These are phyloP conservation scores for Pheosia tremula DNA, from an alignment of 2,888 invertebrate genomes.

Conservation along the genomic window DNA sequence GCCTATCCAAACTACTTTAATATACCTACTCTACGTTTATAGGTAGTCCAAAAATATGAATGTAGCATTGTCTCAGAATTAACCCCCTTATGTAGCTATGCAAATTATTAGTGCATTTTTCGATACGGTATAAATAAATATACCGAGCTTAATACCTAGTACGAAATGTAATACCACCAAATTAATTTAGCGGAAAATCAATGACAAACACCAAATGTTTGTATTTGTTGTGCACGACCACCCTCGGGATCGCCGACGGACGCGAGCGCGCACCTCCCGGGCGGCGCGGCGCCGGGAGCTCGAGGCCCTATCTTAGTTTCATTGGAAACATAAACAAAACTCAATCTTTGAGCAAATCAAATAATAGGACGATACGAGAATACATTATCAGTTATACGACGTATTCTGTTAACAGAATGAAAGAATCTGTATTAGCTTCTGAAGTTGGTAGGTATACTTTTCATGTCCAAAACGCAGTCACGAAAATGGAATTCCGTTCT, in stretches of 20 bases:
- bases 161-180: conserved; percentile 56
- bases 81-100: too few species aligned
- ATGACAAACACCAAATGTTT: conserved; percentile 76
- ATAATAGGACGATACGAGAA: conserved; percentile 50
- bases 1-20: not conserved
- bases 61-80: not conserved
- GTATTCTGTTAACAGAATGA: not conserved
- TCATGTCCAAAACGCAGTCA: too few species aligned
- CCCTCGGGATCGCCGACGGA: conserved; percentile 57
- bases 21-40: too few species aligned
- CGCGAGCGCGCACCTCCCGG: conserved; percentile 34
- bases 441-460: too few species aligned
- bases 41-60: not conserved
- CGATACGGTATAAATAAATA: conserved; percentile 1
- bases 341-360: conserved; percentile 72
- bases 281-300: conserved; percentile 41
- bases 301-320: conserved; percentile 49
- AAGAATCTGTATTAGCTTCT: too few species aligned
- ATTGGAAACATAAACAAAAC: conserved; percentile 79
- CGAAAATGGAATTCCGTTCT: too few species aligned
- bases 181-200: conserved; percentile 83
- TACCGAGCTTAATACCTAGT: not conserved
- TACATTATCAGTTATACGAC: conserved; percentile 20
- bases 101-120: too few species aligned
- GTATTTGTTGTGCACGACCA: conserved; percentile 64